Evolutionary conservation across 2,113 vertebrate species (phyloP), one percentile per base, ranked within the genome.

Genomic region (Uropsilus gracilis): DNA sequence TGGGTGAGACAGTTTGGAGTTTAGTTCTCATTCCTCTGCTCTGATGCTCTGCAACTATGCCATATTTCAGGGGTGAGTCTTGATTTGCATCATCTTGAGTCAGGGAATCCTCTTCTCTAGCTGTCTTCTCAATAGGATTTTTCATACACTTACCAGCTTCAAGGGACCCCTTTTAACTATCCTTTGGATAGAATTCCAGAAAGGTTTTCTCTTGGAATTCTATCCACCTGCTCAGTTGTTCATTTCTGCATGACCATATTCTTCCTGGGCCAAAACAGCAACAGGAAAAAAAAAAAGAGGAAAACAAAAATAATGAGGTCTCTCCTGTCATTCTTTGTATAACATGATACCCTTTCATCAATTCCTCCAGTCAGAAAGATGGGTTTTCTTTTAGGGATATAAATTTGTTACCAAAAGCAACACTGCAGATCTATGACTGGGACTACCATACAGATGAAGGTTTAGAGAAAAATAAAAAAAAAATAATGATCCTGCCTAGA

Each of bases 381-480:
- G 32, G 8, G 12, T 50, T 69, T 84, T 46, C 32, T 61, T 34
- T 53, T 26, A 55, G 26, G 39, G 18, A 44, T 73, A 42, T 71
- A 77, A 44, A 12, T 46, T 24, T 32, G 12, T 46, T 57, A 18
- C 6, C 6, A 53, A 1, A 9, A 10, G 10, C 37, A 26, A 22
- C 50, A 48, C 24, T 30, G 44, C 3, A 17, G 17, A 20, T 72
- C 14, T 22, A 0, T 3, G 44, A 5, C 59, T 32, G 4, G 24
- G 30, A 2, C 34, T 2, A 5, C 17, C 64, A 5, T 55, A 13
- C 1, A 1, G 6, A 20, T n/a, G 26, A 10, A 28, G 42, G 10
- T 20, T 53, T 16, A 48, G 46, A 34, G 16, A 30, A 18, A 17
- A 61, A 55, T 12, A 57, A 48, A 28, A 28, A 71, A 71, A 24